Base-by-base conservation (phyloP, 1,140 invertebrate species). In the Solen grandis region DNA sequence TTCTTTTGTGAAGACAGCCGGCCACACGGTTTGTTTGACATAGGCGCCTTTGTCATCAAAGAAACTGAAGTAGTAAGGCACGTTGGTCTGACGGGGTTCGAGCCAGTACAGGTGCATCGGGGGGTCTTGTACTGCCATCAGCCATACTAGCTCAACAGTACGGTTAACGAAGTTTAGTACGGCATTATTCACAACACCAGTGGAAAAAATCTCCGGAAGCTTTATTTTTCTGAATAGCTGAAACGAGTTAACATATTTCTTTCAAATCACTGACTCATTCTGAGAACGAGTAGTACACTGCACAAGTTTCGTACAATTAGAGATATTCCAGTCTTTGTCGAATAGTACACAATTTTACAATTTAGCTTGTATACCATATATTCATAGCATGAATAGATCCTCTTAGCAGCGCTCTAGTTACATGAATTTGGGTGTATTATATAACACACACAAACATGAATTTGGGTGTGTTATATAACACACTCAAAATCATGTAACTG, bases 111-210 rank as follows among this genome's bases (percentile, higher is more conserved):
- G 27, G 35, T 60, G 16, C 66, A 79, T 69, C 4, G 65, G 76
- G 2, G 66, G 76, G 8, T 69, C 66, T 31, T 79, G 76, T 33
- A 79, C 38, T 3, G 62, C 76, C 76, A 79, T 79, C 13, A 79
- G 35, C 76, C 76, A 79, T 1, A 68, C 63, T 2, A 79, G 29
- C 31, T 79, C 50, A 13, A 69, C 38, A 10, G 46, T 50, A 27
- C 66, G 52, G 31, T 79, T 59, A 10, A 68, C 66, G 35, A 59
- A 79, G n/a, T 38, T 41, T n/a, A 25, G 46, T n/a, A 79, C 65
- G 3, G 38, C 29, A 0, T 62, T 55, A 22, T 31, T 57, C 14
- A 66, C 52, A 29, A 41, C 33, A 4, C 62, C 63, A 36, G 22
- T 66, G 19, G 50, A 46, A 55, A 77, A 57, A 41, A 77, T 55